phyloP scores from a whole-genome alignment of 2,797 vertebrate genomes.

The Acanthiza pusilla region DNA sequence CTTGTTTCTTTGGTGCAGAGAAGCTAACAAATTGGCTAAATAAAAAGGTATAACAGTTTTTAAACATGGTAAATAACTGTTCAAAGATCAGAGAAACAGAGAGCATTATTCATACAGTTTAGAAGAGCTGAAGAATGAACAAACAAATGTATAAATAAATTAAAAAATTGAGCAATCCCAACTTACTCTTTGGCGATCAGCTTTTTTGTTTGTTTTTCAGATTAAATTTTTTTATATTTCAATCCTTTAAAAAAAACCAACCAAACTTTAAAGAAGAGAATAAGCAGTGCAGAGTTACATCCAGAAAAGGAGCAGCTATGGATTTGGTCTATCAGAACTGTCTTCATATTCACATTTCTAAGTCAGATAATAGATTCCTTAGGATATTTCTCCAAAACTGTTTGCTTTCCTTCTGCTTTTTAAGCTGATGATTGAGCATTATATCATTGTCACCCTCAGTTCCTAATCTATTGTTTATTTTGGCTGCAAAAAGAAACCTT shows the following conservation, averaged over 20 bases:
- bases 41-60: not conserved
- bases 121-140: not conserved
- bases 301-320: rapidly evolving
- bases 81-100: not conserved
- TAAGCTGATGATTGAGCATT: not conserved
- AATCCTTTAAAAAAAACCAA: not conserved
- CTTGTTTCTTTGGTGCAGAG: not conserved
- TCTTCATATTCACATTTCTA: not conserved
- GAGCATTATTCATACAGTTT: not conserved
- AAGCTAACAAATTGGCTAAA: not conserved
- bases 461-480: not conserved
- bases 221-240: not conserved
- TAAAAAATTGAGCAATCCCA: not conserved
- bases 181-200: not conserved
- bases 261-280: not conserved
- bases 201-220: not conserved
- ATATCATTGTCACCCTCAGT: not conserved
- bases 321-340: not conserved
- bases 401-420: not conserved
- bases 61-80: not conserved
- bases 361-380: not conserved
- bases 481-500: not conserved
- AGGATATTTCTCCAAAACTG: not conserved
- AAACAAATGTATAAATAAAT: not conserved
- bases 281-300: rapidly evolving